These are phyloP conservation scores for Andrena minutula DNA, from an alignment of 2,888 invertebrate genomes.

Conservation along the genomic window DNA sequence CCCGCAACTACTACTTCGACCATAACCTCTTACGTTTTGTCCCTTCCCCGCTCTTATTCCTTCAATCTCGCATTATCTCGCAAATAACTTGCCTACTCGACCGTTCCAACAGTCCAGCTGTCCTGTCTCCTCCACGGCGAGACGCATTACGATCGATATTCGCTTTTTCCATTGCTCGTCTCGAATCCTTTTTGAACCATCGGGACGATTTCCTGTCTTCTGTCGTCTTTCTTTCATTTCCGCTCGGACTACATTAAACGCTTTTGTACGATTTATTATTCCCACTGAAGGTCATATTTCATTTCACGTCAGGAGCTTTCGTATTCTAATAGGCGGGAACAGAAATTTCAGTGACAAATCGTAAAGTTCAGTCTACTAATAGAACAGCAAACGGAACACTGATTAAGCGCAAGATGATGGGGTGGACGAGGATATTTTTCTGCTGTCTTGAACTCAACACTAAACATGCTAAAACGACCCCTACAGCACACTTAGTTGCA, in stretches of 20 bases:
- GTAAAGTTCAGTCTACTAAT: not conserved
- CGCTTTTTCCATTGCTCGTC: conserved; percentile 53
- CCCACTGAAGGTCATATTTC: conserved; percentile 40
- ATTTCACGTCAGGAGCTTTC: conserved; percentile 3
- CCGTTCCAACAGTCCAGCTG: conserved; percentile 74
- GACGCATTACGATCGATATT: conserved; percentile 64
- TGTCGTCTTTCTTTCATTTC: conserved; percentile 53
- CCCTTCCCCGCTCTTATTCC: conserved; percentile 73
- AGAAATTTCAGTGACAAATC: conserved; percentile 15
- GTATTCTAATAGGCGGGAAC: not conserved
- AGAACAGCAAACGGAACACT: not conserved
- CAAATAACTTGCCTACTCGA: conserved; percentile 78
- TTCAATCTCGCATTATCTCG: conserved; percentile 79
- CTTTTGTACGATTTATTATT: conserved; percentile 51
- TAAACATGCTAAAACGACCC: too few relatives aligned
- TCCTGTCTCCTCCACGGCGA: conserved; percentile 56
- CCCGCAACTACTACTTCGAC: conserved; percentile 61
- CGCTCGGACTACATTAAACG: conserved; percentile 54
- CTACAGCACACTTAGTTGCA: too few relatives aligned
- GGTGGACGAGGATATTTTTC: too few relatives aligned
- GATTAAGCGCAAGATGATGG: not conserved
- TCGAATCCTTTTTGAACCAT: conserved; percentile 58
- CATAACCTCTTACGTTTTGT: conserved; percentile 61
- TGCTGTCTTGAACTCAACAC: too few relatives aligned
- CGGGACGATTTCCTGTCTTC: conserved; percentile 58